Evolutionary conservation across 2,797 vertebrate genomes (phyloP), one percentile per base, ranked within the genome.

Genomic region (Hephaestus fuliginosus): DNA sequence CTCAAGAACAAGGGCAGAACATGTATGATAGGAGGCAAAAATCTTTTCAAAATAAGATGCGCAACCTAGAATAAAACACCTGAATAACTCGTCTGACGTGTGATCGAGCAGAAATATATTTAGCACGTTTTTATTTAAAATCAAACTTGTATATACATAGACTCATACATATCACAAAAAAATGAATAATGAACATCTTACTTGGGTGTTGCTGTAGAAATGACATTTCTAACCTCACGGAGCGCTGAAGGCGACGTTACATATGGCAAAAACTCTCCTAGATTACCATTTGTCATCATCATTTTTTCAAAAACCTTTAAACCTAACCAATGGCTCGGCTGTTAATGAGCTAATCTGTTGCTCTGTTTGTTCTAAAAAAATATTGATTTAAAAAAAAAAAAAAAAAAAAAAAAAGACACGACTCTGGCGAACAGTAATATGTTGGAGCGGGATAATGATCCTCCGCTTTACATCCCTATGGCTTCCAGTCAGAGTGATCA

Each of bases 401-500:
- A n/a, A 33, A 33, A 33, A 33, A 48, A 43, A 30, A 25, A 20
- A 57, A 9, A 49, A n/a, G 41, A 70, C 22, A 63, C 5, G 13
- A 49, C 39, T 43, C 25, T 70, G 80, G 69, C 15, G 49, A 78
- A 70, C 33, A 41, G 51, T 71, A 55, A 73, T 72, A 74, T 64
- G 60, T 8, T 44, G 62, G 58, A 82, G 76, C 7, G 11, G 78
- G 75, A 87, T 89, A 88, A 89, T 83, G 88, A 92, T 81, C 22
- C 76, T 80, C 56, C 1, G 64, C 84, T 89, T 88, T 88, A 85
- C 82, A 82, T 90, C 82, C 84, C 80, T 65, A 60, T 85, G 79
- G 87, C 86, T 85, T 60, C 75, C 84, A 88, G 85, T 90, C 73
- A 75, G 65, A 84, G 81, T 76, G 78, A 89, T 92, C 86, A 90